These are phyloP conservation scores for Leuciscus idus DNA, from an alignment of 2,113 vertebrate genomes.

Conservation along the genomic window DNA sequence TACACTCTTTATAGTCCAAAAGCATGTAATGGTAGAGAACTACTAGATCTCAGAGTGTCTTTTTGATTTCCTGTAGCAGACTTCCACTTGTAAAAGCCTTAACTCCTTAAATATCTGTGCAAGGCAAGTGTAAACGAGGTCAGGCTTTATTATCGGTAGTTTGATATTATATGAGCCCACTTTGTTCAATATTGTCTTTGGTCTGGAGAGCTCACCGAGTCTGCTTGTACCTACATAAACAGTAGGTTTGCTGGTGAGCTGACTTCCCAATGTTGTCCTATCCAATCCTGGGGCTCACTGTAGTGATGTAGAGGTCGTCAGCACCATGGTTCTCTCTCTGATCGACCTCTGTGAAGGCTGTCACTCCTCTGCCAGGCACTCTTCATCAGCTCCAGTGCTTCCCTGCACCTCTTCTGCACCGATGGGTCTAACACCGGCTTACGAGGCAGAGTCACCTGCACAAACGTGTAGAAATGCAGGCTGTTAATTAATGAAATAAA, in stretches of 20 bases:
- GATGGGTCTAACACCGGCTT: constrained; percentile 63
- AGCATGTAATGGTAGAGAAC: constrained; percentile 6
- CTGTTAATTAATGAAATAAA: background rate
- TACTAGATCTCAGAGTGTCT: background rate
- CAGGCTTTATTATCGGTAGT: background rate
- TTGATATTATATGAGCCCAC: constrained; percentile 1
- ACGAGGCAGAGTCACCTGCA: constrained; percentile 73
- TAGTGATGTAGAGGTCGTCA: constrained; percentile 60
- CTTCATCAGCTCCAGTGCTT: constrained; percentile 88
- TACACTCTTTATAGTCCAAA: constrained; percentile 44
- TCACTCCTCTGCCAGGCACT: constrained; percentile 94
- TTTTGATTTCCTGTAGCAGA: constrained; percentile 15
- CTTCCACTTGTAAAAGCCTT: constrained; percentile 15
- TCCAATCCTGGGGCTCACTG: background rate
- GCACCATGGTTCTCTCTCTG: constrained; percentile 94
- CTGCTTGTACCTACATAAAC: constrained; percentile 33
- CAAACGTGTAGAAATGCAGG: background rate
- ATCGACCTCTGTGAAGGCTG: constrained; percentile 90
- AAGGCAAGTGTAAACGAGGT: constrained; percentile 50
- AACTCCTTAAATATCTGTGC: constrained; percentile 44
- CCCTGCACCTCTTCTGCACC: constrained; percentile 84
- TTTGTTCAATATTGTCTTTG: background rate
- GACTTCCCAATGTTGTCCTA: background rate
- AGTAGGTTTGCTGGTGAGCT: constrained; percentile 14
- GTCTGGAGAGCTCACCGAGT: constrained; percentile 14